These are phyloP conservation scores for Probosciger aterrimus DNA, from an alignment of 2,113 vertebrate genomes.

Conservation along the genomic window DNA sequence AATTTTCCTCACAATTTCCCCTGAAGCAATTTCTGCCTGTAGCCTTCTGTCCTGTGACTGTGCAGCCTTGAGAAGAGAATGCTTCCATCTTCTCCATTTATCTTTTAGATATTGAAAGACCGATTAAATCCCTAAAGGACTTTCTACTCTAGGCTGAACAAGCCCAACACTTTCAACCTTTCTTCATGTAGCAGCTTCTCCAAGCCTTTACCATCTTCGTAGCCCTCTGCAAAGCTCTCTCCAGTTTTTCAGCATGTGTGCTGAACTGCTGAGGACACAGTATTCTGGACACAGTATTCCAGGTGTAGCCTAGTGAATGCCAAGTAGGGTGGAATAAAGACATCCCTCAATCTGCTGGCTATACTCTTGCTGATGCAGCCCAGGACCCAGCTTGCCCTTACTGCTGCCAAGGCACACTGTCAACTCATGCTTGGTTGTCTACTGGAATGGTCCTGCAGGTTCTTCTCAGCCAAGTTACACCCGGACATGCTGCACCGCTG, in stretches of 20 bases:
- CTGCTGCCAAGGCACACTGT: neutral
- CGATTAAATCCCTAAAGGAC: neutral
- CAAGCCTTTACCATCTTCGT: neutral
- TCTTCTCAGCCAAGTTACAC: neutral
- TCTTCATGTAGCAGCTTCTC: neutral
- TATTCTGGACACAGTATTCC: neutral
- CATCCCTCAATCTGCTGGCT: neutral
- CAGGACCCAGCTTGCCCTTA: neutral
- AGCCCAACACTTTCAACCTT: neutral
- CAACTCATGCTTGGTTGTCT: neutral
- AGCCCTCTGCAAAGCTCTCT: neutral
- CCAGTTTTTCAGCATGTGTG: neutral
- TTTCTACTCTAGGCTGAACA: neutral
- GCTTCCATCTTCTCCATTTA: neutral
- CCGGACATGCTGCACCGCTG: neutral
- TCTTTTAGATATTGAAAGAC: neutral
- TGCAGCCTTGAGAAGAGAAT: neutral
- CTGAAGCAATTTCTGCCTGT: neutral
- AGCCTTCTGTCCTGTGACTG: neutral
- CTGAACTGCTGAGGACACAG: neutral
- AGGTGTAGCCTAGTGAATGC: neutral
- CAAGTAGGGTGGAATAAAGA: neutral
- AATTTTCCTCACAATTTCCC: neutral
- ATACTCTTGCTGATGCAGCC: neutral
- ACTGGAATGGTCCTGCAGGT: neutral